These are phyloP conservation scores for Phylloscopus collybita DNA, from an alignment of 2,797 vertebrate species.

Conservation along the genomic window DNA sequence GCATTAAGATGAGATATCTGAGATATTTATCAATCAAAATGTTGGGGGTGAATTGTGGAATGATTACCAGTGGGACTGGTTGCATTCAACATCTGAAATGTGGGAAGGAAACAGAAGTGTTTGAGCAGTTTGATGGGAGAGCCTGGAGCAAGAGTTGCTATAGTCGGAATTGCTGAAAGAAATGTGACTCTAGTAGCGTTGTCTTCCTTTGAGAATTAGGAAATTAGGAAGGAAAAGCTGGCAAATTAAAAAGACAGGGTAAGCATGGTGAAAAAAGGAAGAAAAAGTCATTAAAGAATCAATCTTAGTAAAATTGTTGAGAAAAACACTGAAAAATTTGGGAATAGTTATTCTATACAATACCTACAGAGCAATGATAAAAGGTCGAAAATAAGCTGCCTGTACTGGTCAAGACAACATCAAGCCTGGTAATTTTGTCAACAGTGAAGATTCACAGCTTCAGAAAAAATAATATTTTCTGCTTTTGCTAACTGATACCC, in stretches of 20 bases:
- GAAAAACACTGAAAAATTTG: not conserved
- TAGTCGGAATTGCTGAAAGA: not conserved
- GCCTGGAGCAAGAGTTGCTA: not conserved
- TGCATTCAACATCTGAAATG: not conserved
- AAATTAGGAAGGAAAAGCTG: not conserved
- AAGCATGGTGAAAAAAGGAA: not conserved
- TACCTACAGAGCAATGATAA: not conserved
- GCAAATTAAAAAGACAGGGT: not conserved
- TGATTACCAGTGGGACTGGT: not conserved
- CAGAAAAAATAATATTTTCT: not conserved
- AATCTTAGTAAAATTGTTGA: not conserved
- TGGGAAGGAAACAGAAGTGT: not conserved
- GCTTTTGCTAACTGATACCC: not conserved
- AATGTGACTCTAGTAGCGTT: not conserved
- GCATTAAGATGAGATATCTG: not conserved
- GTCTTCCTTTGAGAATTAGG: not conserved
- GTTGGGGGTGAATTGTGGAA: not conserved
- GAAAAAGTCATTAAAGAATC: not conserved
- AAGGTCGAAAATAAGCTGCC: not conserved
- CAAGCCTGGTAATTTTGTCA: not conserved
- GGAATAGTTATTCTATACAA: not conserved
- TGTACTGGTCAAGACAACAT: not conserved
- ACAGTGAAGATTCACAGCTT: not conserved
- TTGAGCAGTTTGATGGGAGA: not conserved
- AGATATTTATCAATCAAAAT: not conserved